phyloP scores from a whole-genome alignment of 1,140 invertebrate genomes.

The Drosophila nigrodunni region DNA sequence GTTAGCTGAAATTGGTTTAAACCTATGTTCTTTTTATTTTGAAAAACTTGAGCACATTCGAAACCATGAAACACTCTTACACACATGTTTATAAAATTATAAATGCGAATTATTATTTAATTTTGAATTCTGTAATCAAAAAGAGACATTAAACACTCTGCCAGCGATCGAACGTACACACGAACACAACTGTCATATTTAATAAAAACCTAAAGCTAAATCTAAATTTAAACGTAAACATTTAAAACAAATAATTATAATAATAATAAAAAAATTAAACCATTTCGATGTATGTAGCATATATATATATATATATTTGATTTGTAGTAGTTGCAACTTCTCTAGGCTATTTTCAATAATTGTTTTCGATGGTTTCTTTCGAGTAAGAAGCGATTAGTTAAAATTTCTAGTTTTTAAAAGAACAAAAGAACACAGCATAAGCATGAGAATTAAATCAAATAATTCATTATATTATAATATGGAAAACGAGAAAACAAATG shows the following conservation, averaged over 20 bases:
- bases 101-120: constrained; percentile 66
- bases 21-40: constrained; percentile 51
- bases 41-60: constrained; percentile 65
- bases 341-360: constrained; percentile 77
- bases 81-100: constrained; percentile 33
- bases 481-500: constrained; percentile 45
- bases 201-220: constrained; percentile 50
- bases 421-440: constrained; percentile 47
- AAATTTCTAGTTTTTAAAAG: constrained; percentile 73
- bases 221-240: constrained; percentile 43
- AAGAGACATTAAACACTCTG: constrained; percentile 40
- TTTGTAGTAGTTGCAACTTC: constrained; percentile 78
- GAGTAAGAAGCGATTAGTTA: constrained; percentile 75
- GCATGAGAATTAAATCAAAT: constrained; percentile 69
- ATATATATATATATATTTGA: constrained; percentile 60
- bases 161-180: constrained; percentile 74
- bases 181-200: constrained; percentile 81
- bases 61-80: constrained; percentile 43
- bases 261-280: constrained; percentile 26
- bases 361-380: constrained; percentile 78
- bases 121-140: constrained; percentile 68
- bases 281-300: constrained; percentile 74
- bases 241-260: neutral
- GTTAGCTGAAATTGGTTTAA: constrained; percentile 73
- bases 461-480: constrained; percentile 57